Conservation (phyloP, 1,140 invertebrate genomes). For the Drosophila ercepeae region DNA sequence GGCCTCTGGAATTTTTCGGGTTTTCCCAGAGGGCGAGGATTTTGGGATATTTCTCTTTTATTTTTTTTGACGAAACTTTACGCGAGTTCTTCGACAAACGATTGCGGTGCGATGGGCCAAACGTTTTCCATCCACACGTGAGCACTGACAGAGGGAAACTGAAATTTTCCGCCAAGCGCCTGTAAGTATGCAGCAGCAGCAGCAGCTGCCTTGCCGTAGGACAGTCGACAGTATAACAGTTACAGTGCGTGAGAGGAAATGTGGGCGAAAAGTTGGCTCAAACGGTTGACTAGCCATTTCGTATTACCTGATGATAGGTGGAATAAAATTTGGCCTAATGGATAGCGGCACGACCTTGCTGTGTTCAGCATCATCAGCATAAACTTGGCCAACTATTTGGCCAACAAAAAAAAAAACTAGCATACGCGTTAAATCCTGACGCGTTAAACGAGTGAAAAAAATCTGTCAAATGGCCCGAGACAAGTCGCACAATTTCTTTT, state of each 20-base stretch:
- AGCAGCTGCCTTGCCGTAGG: conserved; percentile 12
- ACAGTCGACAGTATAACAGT: conserved; percentile 47
- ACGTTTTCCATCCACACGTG: conserved; percentile 46
- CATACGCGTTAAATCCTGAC: conserved; percentile 27
- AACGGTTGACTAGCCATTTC: conserved; percentile 15
- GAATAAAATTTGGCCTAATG: conserved; percentile 45
- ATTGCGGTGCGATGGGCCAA: conserved; percentile 22
- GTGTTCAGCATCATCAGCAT: conserved; percentile 32
- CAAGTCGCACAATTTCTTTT: conserved; percentile 48
- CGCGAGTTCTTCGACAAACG: conserved; percentile 21
- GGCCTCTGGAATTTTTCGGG: conserved; percentile 18
- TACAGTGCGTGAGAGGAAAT: conserved; percentile 8
- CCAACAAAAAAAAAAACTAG: not conserved
- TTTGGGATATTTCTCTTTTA: conserved; percentile 2
- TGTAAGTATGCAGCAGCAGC: conserved; percentile 63
- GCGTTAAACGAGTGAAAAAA: conserved; percentile 8
- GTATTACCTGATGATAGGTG: conserved; percentile 39
- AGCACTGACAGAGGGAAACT: conserved; percentile 73
- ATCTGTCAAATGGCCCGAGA: conserved; percentile 29
- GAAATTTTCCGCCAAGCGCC: conserved; percentile 38
- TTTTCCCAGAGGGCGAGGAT: not conserved
- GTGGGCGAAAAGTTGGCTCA: not conserved
- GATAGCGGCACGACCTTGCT: conserved; percentile 26
- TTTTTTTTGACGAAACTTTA: conserved; percentile 14
- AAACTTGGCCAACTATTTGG: conserved; percentile 42